A percentile compares a stretch with the other conserved stretches of the same genome.
phyloP scores from a whole-genome alignment of 1,140 invertebrate species.

The Anastrepha obliqua region DNA sequence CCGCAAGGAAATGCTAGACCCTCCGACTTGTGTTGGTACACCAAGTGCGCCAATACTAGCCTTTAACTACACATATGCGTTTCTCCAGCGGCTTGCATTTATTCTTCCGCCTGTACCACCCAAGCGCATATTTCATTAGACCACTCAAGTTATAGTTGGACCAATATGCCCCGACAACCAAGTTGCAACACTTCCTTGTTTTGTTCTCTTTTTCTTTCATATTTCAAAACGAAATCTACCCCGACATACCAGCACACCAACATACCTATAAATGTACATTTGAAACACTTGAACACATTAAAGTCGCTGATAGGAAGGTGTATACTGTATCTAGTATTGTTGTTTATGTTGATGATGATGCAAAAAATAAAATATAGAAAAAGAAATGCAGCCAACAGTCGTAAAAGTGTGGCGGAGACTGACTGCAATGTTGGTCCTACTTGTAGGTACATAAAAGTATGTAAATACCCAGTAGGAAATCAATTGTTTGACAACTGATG shows the following conservation, averaged over 20 bases:
- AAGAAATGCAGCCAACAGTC: background rate
- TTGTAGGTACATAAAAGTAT: background rate
- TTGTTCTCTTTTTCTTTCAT: background rate
- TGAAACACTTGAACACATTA: conserved; percentile 49
- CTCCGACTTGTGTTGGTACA: background rate
- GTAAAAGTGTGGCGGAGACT: conserved; percentile 30
- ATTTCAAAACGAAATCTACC: background rate
- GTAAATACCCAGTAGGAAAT: background rate
- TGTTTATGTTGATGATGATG: conserved; percentile 52
- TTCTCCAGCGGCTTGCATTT: background rate
- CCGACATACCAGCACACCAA: background rate
- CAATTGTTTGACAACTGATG: too few relatives aligned
- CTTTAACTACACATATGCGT: background rate
- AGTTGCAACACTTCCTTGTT: background rate
- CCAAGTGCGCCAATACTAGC: background rate
- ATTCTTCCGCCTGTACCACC: conserved; percentile 21
- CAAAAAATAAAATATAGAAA: conserved; percentile 33
- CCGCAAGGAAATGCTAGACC: background rate
- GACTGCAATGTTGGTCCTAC: conserved; percentile 26
- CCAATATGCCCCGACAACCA: background rate
- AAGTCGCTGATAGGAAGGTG: conserved; percentile 48
- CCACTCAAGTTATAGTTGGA: background rate
- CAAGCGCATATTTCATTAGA: conserved; percentile 46
- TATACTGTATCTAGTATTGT: conserved; percentile 51
- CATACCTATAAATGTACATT: background rate